phyloP scores from a whole-genome alignment of 2,797 vertebrate genomes.

The Sebastes ruberrimus region DNA sequence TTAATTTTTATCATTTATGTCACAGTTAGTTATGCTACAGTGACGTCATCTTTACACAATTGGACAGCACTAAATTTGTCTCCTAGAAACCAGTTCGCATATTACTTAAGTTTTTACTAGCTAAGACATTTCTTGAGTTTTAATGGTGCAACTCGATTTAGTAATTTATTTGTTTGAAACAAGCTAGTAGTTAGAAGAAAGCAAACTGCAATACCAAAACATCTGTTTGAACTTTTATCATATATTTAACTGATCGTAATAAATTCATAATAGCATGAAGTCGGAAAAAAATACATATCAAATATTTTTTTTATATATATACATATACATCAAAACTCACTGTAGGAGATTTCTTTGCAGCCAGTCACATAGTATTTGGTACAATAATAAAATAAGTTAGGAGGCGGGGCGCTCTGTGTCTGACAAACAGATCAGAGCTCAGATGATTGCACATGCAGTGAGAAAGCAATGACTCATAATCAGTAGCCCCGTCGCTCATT shows the following conservation, averaged over 20 bases:
- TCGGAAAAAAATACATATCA: not conserved
- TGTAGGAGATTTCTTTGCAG: not conserved
- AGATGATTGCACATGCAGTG: slow-evolving; percentile 24
- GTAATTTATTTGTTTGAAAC: too few species aligned
- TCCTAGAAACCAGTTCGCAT: not conserved
- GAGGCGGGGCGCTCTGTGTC: not conserved
- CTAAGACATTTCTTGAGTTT: not conserved
- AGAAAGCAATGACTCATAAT: slow-evolving; percentile 45
- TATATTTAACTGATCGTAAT: not conserved
- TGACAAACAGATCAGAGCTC: slow-evolving; percentile 25
- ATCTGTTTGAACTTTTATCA: not conserved
- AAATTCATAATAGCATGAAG: not conserved
- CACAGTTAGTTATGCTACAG: not conserved
- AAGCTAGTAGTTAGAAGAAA: not conserved
- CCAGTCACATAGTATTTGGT: not conserved
- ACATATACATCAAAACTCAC: not conserved
- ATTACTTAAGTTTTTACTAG: not conserved
- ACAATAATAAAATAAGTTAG: not conserved
- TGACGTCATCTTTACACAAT: not conserved
- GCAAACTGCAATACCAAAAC: not conserved
- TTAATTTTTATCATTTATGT: not conserved
- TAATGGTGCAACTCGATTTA: not conserved
- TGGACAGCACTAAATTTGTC: not conserved
- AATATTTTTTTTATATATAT: not conserved
- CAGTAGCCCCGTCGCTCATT: slow-evolving; percentile 53